phyloP scores from a whole-genome alignment of 2,797 vertebrate species.

The Rhinophrynus dorsalis region DNA sequence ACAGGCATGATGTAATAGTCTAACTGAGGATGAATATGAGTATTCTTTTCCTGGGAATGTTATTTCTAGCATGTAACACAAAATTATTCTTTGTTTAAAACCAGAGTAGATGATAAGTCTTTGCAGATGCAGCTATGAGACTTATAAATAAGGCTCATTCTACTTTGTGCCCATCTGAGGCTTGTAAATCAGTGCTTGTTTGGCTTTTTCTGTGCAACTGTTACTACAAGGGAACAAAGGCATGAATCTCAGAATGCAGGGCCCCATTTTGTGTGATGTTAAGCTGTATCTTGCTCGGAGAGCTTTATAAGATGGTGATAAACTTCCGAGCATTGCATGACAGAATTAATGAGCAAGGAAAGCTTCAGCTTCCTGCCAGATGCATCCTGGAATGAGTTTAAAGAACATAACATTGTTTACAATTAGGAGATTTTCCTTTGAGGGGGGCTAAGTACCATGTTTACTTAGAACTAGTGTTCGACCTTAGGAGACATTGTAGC shows the following conservation, averaged over 20 bases:
- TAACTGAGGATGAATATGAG: constrained; percentile 18
- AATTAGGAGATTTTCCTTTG: constrained; percentile 20
- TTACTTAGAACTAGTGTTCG: not conserved
- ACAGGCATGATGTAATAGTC: constrained; percentile 33
- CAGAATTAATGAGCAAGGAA: constrained; percentile 39
- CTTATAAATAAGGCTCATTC: constrained; percentile 23
- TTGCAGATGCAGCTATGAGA: constrained; percentile 17
- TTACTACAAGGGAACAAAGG: constrained; percentile 27
- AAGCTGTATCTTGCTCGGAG: constrained; percentile 27
- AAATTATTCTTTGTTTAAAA: constrained; percentile 15
- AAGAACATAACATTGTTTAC: constrained; percentile 31
- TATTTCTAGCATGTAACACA: constrained; percentile 10
- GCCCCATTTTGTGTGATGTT: constrained; percentile 11
- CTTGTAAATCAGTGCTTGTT: constrained; percentile 24
- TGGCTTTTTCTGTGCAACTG: constrained; percentile 10
- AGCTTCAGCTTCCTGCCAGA: constrained; percentile 39
- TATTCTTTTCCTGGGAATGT: constrained; percentile 29
- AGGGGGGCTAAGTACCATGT: not conserved
- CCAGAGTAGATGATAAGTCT: constrained; percentile 24
- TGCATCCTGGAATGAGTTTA: constrained; percentile 31
- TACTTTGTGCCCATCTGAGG: constrained; percentile 11
- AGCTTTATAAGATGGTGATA: constrained; percentile 42
- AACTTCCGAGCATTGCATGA: constrained; percentile 43
- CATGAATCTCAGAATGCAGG: constrained; percentile 16
- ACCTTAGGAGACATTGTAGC: constrained; percentile 6